phyloP scores from a whole-genome alignment of 2,113 vertebrate genomes.

The Theristicus caerulescens region DNA sequence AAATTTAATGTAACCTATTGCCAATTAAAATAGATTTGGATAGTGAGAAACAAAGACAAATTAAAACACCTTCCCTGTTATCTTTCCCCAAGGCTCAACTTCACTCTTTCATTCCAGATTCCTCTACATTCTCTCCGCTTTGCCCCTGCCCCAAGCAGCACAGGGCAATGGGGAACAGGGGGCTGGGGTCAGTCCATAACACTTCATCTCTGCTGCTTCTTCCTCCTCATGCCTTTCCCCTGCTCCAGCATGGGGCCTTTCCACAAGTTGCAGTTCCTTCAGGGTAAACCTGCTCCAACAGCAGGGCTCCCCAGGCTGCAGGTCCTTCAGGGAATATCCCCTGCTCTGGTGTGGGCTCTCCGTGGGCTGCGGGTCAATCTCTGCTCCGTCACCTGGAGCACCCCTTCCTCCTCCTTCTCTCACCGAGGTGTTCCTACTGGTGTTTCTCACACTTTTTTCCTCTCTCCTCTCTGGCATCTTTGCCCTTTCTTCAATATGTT shows the following conservation, averaged over 20 bases:
- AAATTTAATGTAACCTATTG: neutral
- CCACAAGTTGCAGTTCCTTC: neutral
- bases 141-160: neutral
- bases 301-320: neutral
- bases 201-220: neutral
- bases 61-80: neutral
- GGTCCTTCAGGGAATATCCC: neutral
- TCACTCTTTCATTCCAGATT: neutral
- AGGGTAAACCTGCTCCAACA: neutral
- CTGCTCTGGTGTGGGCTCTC: neutral
- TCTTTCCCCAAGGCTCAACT: neutral
- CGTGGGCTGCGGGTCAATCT: neutral
- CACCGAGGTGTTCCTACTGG: neutral
- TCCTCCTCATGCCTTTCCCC: neutral
- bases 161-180: neutral
- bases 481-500: rapidly evolving
- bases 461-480: neutral
- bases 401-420: neutral
- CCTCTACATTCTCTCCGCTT: neutral
- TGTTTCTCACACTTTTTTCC: neutral
- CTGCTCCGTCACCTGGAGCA: neutral
- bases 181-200: neutral
- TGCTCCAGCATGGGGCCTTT: neutral
- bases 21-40: neutral
- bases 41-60: neutral